Evolutionary conservation across 2,113 vertebrate species (phyloP), one percentile per base, ranked within the genome.

Genomic region (Hylia prasina): DNA sequence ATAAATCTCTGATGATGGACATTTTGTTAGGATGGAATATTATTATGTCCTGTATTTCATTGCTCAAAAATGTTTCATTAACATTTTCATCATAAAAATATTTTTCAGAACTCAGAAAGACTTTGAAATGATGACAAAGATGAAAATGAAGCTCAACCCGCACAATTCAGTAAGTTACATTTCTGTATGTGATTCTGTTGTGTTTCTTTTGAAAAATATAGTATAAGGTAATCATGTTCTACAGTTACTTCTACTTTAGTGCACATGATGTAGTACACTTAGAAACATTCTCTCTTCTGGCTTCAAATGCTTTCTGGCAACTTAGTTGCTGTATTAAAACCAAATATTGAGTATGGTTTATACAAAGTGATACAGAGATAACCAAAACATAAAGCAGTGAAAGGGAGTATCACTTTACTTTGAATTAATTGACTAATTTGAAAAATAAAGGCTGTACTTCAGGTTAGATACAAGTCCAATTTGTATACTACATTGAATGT

Each of bases 61-160:
- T 80, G 44, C 50, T 92, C 70, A 90, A 65, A 96, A 61, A 35
- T 28, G n/a, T 96, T 57, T 77, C 13, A 18, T 65, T 63, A 76
- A 42, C 39, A 39, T 21, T 77, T 86, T 42, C 33, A 88, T 87
- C 7, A 27, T 96, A 70, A 96, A 92, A 86, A 90, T 97, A 35
- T 96, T 94, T 97, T 96, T 64, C 97, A 99, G 99, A 97, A 98
- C 99, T 65, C 75, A 89, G 48, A 98, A 98, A 97, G 99, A 99
- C 97, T 99, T 99, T 93, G 96, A 98, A 84, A 99, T 99, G 98
- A 99, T 99, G 98, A 96, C 53, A 44, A 86, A 96, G 70, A 99
- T 99, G 98, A 99, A 99, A 98, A 98, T 96, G 88, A 99, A 99
- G 94, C 90, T 99, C 75, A 99, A 98, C 92, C 98, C 99, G 54